A percentile compares a stretch with the other conserved stretches of the same genome.
These are phyloP conservation scores for Caenorhabditis becei DNA, from an alignment of 2,888 invertebrate species.

Conservation along the genomic window DNA sequence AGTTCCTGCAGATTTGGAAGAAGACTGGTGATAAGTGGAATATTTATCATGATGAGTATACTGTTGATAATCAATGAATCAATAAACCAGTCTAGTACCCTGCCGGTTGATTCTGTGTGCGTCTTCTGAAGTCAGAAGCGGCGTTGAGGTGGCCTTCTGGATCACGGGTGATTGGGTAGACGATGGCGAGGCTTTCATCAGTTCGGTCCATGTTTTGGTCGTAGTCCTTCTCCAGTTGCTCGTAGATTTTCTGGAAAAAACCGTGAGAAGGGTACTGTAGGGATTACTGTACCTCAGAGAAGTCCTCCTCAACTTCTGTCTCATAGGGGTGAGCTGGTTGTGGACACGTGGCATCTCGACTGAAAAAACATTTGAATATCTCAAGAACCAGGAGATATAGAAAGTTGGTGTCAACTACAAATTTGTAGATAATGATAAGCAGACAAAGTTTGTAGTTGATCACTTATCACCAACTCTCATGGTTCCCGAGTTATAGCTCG, in stretches of 20 bases:
- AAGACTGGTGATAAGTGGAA: conserved; percentile 44
- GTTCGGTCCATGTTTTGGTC: conserved; percentile 65
- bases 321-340: conserved; percentile 85
- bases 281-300: too few relatives aligned
- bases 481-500: too few relatives aligned
- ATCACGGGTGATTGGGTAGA: conserved; percentile 53
- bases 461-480: too few relatives aligned
- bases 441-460: too few relatives aligned
- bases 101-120: conserved; percentile 37
- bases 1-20: conserved; percentile 61
- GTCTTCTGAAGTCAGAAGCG: conserved; percentile 52
- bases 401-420: too few relatives aligned
- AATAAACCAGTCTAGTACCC: conserved; percentile 37
- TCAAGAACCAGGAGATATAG: too few relatives aligned
- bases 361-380: too few relatives aligned
- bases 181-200: conserved; percentile 47
- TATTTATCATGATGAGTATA: conserved; percentile 64
- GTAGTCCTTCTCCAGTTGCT: conserved; percentile 71
- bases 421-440: too few relatives aligned
- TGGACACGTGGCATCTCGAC: conserved; percentile 76
- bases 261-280: too few relatives aligned
- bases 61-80: too few relatives aligned
- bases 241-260: conserved; percentile 70
- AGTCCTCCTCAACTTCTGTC: conserved; percentile 85
- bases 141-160: conserved; percentile 16